These are phyloP conservation scores for Rhamnusium bicolor DNA, from an alignment of 2,888 invertebrate species.

Conservation along the genomic window DNA sequence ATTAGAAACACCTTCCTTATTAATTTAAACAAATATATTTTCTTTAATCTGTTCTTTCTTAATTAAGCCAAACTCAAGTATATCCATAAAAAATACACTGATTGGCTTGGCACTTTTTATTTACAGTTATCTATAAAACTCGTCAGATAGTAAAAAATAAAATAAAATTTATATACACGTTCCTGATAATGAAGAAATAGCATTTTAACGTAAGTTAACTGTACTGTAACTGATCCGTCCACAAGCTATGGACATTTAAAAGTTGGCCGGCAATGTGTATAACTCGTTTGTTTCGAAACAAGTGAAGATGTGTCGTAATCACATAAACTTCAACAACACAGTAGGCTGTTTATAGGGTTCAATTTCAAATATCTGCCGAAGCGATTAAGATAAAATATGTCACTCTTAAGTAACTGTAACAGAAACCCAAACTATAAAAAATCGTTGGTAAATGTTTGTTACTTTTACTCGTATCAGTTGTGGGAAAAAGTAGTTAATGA, in stretches of 20 bases:
- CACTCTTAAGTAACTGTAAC: constrained; percentile 30
- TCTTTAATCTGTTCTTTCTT: too few relatives aligned
- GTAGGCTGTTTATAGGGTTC: constrained; percentile 38
- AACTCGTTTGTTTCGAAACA: constrained; percentile 42
- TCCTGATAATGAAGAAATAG: constrained; percentile 7
- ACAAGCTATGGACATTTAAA: constrained; percentile 26
- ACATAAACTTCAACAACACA: constrained; percentile 14
- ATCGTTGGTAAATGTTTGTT: not conserved
- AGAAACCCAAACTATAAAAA: constrained; percentile 24
- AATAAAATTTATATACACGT: constrained; percentile 7
- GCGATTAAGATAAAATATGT: constrained; percentile 36
- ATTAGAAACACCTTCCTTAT: too few relatives aligned
- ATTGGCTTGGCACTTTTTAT: not conserved
- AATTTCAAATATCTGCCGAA: constrained; percentile 39
- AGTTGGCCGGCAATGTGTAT: constrained; percentile 34
- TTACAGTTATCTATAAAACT: constrained; percentile 18
- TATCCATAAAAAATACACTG: not conserved
- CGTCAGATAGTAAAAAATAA: constrained; percentile 6
- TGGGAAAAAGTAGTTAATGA: too few relatives aligned
- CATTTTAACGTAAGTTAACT: constrained; percentile 14
- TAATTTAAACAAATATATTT: too few relatives aligned
- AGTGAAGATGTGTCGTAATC: constrained; percentile 41
- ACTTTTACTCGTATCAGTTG: not conserved
- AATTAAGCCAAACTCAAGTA: too few relatives aligned
- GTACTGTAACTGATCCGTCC: constrained; percentile 28